Percentiles rank a stretch among this genome's conserved stretches.
phyloP scores from a whole-genome alignment of 2,888 invertebrate species.

The Erebia aethiops region DNA sequence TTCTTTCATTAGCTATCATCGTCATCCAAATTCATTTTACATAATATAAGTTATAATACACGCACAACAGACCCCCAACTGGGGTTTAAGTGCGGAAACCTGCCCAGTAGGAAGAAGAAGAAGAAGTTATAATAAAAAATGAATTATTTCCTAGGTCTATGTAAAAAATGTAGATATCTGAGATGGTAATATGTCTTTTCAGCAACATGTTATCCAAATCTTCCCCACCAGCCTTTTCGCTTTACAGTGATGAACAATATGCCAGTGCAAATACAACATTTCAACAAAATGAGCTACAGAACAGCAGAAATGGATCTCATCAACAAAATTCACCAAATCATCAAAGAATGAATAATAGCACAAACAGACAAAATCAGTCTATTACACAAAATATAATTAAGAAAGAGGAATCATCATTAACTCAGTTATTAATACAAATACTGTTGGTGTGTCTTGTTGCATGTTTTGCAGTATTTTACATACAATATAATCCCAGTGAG shows the following conservation, averaged over 20 bases:
- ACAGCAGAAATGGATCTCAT: constrained; percentile 20
- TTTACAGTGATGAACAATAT: constrained; percentile 62
- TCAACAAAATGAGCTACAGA: constrained; percentile 23
- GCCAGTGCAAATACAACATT: constrained; percentile 11
- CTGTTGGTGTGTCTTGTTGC: not conserved
- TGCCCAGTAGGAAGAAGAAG: too few species aligned
- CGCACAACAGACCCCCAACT: too few species aligned
- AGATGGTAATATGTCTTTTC: constrained; percentile 69
- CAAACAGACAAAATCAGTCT: constrained; percentile 1
- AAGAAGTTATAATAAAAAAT: not conserved
- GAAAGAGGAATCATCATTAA: not conserved
- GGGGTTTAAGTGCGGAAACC: too few species aligned
- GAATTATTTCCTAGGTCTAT: too few species aligned
- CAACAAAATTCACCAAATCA: constrained; percentile 17
- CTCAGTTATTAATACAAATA: constrained; percentile 3
- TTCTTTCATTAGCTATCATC: constrained; percentile 18
- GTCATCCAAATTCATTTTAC: not conserved
- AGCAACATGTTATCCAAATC: constrained; percentile 68
- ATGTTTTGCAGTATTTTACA: constrained; percentile 2
- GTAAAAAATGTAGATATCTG: constrained; percentile 39
- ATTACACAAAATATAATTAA: not conserved
- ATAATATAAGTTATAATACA: not conserved
- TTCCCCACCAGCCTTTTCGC: constrained; percentile 63
- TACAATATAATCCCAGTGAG: constrained; percentile 9
- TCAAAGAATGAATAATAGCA: constrained; percentile 8